Percentiles rank a stretch among this genome's conserved stretches.
Conservation (phyloP, 2,113 vertebrate genomes). For the Mastomys coucha region DNA sequence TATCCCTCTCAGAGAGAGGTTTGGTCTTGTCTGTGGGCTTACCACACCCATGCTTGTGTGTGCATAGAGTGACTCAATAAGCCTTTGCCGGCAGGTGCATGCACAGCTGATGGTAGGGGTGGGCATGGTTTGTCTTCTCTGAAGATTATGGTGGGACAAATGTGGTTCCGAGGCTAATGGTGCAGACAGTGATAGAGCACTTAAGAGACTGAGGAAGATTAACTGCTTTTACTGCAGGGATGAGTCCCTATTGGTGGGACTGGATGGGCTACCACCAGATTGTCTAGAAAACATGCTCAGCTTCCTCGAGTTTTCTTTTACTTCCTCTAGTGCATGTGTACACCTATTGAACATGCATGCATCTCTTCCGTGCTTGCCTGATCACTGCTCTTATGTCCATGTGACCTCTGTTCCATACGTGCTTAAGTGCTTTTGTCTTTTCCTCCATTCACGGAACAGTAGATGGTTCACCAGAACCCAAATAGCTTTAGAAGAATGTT, state of each 20-base stretch:
- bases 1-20: background rate
- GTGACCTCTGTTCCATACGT: background rate
- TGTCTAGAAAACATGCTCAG: background rate
- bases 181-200: background rate
- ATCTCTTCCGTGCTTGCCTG: background rate
- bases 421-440: background rate
- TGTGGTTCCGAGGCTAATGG: background rate
- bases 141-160: background rate
- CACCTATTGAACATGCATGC: background rate
- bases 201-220: background rate
- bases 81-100: background rate
- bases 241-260: background rate
- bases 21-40: background rate
- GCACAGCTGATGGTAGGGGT: background rate
- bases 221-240: background rate
- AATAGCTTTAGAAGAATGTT: background rate
- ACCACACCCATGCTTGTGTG: background rate
- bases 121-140: background rate
- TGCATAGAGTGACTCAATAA: background rate
- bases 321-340: background rate
- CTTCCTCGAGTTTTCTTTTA: background rate
- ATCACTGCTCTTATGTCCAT: background rate
- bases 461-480: background rate
- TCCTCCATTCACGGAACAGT: background rate
- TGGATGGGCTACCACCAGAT: background rate